Percentiles rank a stretch among this genome's conserved stretches.
These are phyloP conservation scores for Urosaurus nigricauda DNA, from an alignment of 2,797 vertebrate species.

Conservation along the genomic window DNA sequence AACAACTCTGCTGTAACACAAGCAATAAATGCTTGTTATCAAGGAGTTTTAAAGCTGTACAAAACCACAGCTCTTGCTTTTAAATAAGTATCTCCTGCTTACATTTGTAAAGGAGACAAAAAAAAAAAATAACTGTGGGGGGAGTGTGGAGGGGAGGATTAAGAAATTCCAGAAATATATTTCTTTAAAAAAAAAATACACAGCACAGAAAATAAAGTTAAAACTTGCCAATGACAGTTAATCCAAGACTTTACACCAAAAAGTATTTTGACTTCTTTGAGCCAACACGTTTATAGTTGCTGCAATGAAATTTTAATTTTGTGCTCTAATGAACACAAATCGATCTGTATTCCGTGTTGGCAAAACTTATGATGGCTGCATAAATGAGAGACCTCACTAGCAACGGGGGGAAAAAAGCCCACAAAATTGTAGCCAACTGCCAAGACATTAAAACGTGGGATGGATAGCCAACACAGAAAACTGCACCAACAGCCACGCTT, in stretches of 20 bases:
- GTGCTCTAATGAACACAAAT: constrained; percentile 86
- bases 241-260: constrained; percentile 75
- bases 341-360: constrained; percentile 81
- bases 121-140: constrained; percentile 20
- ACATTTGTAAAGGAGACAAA: background rate
- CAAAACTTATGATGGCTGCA: constrained; percentile 82
- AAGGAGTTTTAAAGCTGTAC: too few relatives aligned
- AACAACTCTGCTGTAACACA: too few relatives aligned
- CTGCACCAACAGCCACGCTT: constrained; percentile 9
- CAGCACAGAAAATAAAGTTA: constrained; percentile 57
- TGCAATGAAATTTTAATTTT: constrained; percentile 87
- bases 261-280: constrained; percentile 72
- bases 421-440: constrained; percentile 72
- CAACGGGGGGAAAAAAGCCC: constrained; percentile 71
- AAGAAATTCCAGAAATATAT: background rate
- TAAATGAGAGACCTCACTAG: constrained; percentile 82
- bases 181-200: background rate
- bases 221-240: constrained; percentile 68
- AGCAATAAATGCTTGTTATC: too few relatives aligned
- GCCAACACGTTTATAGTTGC: constrained; percentile 79
- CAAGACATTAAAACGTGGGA: constrained; percentile 72
- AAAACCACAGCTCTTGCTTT: too few relatives aligned
- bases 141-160: too few relatives aligned
- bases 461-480: constrained; percentile 48
- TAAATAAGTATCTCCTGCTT: too few relatives aligned